Base-by-base conservation (phyloP, 2,888 invertebrate genomes). In the Rotaria magnacalcarata region DNA sequence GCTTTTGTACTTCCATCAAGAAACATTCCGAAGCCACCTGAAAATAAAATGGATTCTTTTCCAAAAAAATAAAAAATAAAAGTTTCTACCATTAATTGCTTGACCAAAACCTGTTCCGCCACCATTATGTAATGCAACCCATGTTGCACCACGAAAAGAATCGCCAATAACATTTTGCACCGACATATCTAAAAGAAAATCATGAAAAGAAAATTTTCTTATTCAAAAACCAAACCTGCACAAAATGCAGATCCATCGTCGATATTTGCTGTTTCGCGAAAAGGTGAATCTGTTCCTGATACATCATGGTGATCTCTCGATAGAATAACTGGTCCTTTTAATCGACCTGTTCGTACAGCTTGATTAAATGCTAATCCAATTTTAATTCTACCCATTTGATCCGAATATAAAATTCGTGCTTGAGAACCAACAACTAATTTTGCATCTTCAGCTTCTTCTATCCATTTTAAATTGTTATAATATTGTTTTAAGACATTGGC, bases 301-400 rank as follows among this genome's bases (percentile, higher is more conserved):
- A 93, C 93, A 89, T 93, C 93, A 89, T 93, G 93, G 89, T 93
- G 93, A 89, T 93, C 93, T 19, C 93, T 89, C 87, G 93, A 93
- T 50, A 93, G 90, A 4, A 93, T 92, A n/a, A 93, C 91, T 11
- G 93, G 92, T 6, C 91, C 92, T 90, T 91, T 90, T 5, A 93
- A 88, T 47, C 88, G 88, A n/a, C 92, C 92, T 27, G 90, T 89
- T 41, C 90, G 88, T 7, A 93, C 90, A 85, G 93, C 92, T 85
- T 92, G 89, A 89, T 93, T 93, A 89, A 93, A 93, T 16, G 92
- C 92, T 47, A 90, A 88, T 5, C 93, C 93, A 85, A 93, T 90
- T 74, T 90, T 90, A 2, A 91, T 90, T 85, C 93, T 89, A 7
- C 93, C 93, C 8, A 89, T 89, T 88, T 92, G 92, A 89, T 93